Percentiles rank a stretch among this genome's conserved stretches.
phyloP scores from a whole-genome alignment of 2,113 vertebrate species.

The Chlorodrepanis virens region DNA sequence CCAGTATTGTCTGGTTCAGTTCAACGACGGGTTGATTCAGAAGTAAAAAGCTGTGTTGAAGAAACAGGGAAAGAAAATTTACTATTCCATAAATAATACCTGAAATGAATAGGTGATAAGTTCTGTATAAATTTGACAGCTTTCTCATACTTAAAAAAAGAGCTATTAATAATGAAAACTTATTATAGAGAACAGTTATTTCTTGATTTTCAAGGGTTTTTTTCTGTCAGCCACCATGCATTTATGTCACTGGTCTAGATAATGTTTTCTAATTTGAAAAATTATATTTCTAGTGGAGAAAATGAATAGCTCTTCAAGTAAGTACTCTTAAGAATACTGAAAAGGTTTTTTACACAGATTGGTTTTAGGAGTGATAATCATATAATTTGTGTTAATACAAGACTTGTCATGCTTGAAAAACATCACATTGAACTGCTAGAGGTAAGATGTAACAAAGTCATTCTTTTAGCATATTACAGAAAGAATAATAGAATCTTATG shows the following conservation, averaged over 20 bases:
- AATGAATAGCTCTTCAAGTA: neutral
- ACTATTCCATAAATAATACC: neutral
- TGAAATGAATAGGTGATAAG: neutral
- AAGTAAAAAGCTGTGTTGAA: neutral
- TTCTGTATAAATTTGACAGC: conserved; percentile 11
- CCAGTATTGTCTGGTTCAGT: neutral
- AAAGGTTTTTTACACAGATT: neutral
- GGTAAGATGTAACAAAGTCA: neutral
- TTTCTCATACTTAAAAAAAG: neutral
- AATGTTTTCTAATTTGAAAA: neutral
- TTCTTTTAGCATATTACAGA: neutral
- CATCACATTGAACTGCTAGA: neutral
- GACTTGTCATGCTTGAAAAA: neutral
- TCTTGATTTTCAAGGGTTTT: neutral
- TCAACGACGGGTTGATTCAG: neutral
- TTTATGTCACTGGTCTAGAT: neutral
- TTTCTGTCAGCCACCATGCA: neutral
- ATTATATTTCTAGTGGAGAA: neutral
- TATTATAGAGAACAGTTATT: neutral
- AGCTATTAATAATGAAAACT: neutral
- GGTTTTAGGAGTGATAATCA: neutral
- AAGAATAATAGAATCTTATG: neutral
- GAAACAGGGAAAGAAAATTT: neutral
- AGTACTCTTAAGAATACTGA: neutral
- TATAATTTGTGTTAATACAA: neutral